Base-by-base conservation (phyloP, 64 coral and sea anemone genomes). In the Montipora sp. region DNA sequence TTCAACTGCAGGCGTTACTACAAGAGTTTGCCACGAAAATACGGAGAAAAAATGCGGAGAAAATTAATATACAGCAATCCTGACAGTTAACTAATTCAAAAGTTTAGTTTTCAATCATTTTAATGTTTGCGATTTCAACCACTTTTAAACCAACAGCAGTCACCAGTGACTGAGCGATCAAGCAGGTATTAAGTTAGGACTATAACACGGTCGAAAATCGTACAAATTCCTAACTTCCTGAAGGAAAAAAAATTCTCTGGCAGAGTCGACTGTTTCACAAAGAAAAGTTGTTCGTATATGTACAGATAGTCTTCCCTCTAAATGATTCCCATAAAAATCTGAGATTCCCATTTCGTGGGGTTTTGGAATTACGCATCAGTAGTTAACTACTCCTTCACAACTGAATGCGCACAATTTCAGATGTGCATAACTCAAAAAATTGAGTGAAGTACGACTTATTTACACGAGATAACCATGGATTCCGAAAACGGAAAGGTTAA, bases 181-280 rank as follows among this genome's bases (percentile, higher is more conserved):
- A 85, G 36, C 82, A 50, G 82, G 82, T 85, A 50, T 71, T 5
- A 18, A 85, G 46, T 63, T 63, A 16, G 14, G 11, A 15, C 60
- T 3, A 85, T 71, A 85, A 45, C 22, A 49, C 13, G 47, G 81
- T 36, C 60, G 69, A 84, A 49, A 84, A 85, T 71, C 45, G 44
- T 18, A 19, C 45, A 72, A 70, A 72, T 85, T 85, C 65, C 45
- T 85, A 45, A 43, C 47, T 48, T 85, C 68, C 21, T 71, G 45
- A 85, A 14, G 7, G 9, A 22, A 5, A 12, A 27, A 19, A 18
- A 14, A 13, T 19, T 14, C 44, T 48, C n/a, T 36, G 7, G 16
- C 66, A 50, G n/a, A 10, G 66, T 20, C 82, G 66, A 71, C 70
- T 71, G 7, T 47, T 63, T 71, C 47, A 48, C 75, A 0, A 19